Base-by-base conservation (phyloP, 2,113 vertebrate species). In the Xiphias gladius region DNA sequence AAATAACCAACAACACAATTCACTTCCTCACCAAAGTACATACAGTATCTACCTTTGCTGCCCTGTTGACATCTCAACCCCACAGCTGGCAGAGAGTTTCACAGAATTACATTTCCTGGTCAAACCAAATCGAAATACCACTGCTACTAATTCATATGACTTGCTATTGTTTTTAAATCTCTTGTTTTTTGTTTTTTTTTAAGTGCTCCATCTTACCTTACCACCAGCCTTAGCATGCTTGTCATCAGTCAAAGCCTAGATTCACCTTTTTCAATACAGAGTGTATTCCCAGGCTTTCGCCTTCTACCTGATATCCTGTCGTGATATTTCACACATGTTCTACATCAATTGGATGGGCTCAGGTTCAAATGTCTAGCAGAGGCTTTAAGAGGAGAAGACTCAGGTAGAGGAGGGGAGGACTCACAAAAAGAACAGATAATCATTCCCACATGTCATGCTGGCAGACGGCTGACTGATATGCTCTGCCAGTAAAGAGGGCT, bases 261-360 rank as follows among this genome's bases (percentile, higher is more conserved):
- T 35, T 22, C 77, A 64, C 20, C 52, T 74, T 22, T 22, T 22
- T 28, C 59, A 30, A 37, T 10, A 22, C 43, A n/a, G 37, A 17
- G 26, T 46, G 59, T 10, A 5, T 58, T 52, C 63, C 54, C 54
- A 46, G 43, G 3, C 16, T 7, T 35, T 35, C 32, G 3, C 32
- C 32, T 35, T 24, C 37, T 14, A 37, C 32, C 41, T 72, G 52
- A 59, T 71, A 50, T 16, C 55, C 43, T 57, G 63, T 48, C 2
- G 63, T 63, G 74, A 69, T 55, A 82, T 82, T 86, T 82, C 84
- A 82, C 84, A 74, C 79, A 52, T 66, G 73, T 65, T 73, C 52
- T 55, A 62, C 13, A 73, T 81, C 57, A 77, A 37, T 30, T 39
- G 13, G 32, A 72, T 5, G 58, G n/a, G 35, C 43, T 62, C 24